Conservation (phyloP, 2,113 vertebrate species). For the Dicaeum eximium region DNA sequence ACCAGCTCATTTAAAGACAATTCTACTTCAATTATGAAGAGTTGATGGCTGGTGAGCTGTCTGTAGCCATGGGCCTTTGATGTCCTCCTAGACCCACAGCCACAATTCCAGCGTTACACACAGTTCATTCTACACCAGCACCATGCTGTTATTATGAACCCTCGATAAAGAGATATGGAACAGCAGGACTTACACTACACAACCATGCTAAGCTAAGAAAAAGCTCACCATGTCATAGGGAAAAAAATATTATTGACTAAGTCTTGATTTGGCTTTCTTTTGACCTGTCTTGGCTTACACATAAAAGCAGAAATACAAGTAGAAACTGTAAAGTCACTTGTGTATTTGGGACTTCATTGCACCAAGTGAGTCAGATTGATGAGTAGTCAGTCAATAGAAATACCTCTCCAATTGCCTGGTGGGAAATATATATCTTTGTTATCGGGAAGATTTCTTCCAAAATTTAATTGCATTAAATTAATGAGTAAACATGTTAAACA, state of each 20-base stretch:
- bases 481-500: not conserved
- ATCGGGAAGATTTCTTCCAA: not conserved
- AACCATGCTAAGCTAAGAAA: not conserved
- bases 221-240: not conserved
- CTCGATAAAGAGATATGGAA: not conserved
- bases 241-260: not conserved
- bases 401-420: not conserved
- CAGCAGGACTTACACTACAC: not conserved
- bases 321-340: not conserved
- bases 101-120: not conserved
- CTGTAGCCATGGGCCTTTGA: not conserved
- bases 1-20: not conserved
- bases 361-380: not conserved
- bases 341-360: not conserved
- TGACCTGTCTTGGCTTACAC: not conserved
- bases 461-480: not conserved
- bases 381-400: not conserved
- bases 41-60: not conserved
- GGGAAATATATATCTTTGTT: not conserved
- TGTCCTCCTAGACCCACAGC: not conserved
- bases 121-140: not conserved
- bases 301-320: not conserved
- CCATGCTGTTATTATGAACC: not conserved
- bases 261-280: not conserved
- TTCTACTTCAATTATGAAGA: not conserved